Evolutionary conservation across 2,113 vertebrate species (phyloP), one percentile per base, ranked within the genome.

Genomic region (Entelurus aequoreus): DNA sequence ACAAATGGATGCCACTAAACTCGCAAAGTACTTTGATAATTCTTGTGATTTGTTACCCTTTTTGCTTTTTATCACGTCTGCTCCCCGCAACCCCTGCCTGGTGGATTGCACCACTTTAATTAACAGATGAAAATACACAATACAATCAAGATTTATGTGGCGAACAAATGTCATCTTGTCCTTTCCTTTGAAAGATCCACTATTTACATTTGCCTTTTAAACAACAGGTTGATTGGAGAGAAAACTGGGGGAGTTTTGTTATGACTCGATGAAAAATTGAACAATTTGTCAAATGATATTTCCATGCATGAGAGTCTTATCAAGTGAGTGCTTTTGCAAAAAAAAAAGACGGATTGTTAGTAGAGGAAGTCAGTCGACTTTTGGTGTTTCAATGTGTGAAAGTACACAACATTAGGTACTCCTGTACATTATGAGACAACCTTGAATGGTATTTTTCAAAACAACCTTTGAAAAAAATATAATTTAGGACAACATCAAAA

Each of bases 1-100:
- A 71, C 62, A 51, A 72, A 66, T 16, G 57, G 0, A 0, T 49
- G 40, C 54, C 40, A 59, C 28, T 1, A 56, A 57, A 72, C 48
- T 58, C 72, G 38, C 11, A 58, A 60, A 68, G 44, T 56, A 10
- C 9, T 60, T 37, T 56, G 48, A 44, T 65, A 19, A 58, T 71
- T 63, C 38, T 54, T 63, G 64, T 63, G 8, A 63, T 68, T 51
- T 28, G 16, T 52, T 44, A 7, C 36, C 8, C 16, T 53, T 11
- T 16, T 62, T 64, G 16, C 19, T 6, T 36, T 28, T 37, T 40
- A 8, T 46, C 42, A 12, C 12, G n/a, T 42, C 36, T 44, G 8
- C 36, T 38, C 16, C 35, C 37, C 2, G 5, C 51, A 51, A 16
- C 21, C 44, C 6, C 3, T 13, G 16, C 9, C 5, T 64, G 54